Conservation (phyloP, 2,888 invertebrate species). For the Argyra leucocephala region DNA sequence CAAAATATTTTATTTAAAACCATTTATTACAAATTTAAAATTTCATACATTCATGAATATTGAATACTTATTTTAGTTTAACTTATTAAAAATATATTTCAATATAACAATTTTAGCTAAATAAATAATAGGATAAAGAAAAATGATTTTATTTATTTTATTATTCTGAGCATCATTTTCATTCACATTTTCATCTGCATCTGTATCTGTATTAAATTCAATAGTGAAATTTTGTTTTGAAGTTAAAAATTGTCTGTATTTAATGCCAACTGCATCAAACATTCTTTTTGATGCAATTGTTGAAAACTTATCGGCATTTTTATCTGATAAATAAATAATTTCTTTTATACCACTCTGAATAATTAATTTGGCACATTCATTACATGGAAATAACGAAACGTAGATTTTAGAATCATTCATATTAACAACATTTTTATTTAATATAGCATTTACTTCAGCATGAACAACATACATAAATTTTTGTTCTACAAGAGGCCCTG, state of each 20-base stretch:
- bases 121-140: not conserved
- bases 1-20: too few species aligned
- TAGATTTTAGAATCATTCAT: conserved; percentile 75
- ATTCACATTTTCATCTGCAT: not conserved
- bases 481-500: conserved; percentile 50
- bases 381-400: conserved; percentile 89
- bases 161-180: not conserved
- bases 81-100: not conserved
- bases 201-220: conserved; percentile 46
- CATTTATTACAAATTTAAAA: too few species aligned
- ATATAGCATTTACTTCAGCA: conserved; percentile 93
- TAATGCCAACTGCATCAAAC: conserved; percentile 68
- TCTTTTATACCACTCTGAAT: conserved; percentile 83
- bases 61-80: too few species aligned
- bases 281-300: conserved; percentile 71
- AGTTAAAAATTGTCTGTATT: conserved; percentile 58
- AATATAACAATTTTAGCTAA: not conserved
- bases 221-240: conserved; percentile 54
- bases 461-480: conserved; percentile 92
- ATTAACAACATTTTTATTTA: conserved; percentile 76
- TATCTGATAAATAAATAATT: conserved; percentile 73
- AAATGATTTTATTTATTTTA: not conserved
- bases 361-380: conserved; percentile 94
- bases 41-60: too few species aligned
- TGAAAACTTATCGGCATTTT: conserved; percentile 56